A percentile compares a stretch with the other conserved stretches of the same genome.
Evolutionary conservation across 1,140 invertebrate species (phyloP).

Genomic region (Sitobion miscanthi): DNA sequence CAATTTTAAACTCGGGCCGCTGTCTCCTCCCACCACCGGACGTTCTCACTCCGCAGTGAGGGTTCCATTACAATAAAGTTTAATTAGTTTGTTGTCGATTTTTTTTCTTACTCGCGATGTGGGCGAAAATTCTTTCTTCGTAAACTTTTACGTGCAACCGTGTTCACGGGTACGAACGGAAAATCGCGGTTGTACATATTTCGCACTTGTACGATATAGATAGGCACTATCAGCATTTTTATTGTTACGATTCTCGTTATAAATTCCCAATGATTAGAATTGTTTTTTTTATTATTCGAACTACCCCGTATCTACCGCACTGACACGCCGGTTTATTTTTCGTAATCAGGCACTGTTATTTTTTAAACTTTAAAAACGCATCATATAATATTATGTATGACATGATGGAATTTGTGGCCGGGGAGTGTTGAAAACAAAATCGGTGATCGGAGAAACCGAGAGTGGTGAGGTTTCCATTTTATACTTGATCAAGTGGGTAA

Average conservation of each 20-base stretch:
- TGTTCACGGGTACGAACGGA: not conserved
- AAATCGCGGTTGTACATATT: not conserved
- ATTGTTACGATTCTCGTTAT: not conserved
- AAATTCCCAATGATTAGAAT: not conserved
- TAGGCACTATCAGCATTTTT: not conserved
- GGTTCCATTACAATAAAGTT: not conserved
- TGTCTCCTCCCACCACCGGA: not conserved
- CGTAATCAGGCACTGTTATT: not conserved
- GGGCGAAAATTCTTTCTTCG: not conserved
- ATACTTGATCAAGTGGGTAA: too few species aligned
- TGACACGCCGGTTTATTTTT: not conserved
- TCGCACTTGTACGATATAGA: too few species aligned
- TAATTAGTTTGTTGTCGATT: slow-evolving; percentile 16
- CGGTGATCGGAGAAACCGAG: too few species aligned
- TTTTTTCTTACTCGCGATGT: not conserved
- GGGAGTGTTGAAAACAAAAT: too few species aligned
- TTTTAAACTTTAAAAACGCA: not conserved
- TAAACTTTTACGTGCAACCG: not conserved
- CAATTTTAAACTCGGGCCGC: not conserved
- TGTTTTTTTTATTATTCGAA: not conserved
- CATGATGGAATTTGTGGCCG: too few species aligned
- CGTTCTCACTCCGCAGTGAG: not conserved
- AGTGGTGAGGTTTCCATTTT: too few species aligned
- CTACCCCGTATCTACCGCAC: not conserved
- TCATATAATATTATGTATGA: too few species aligned